phyloP scores from a whole-genome alignment of 2,888 invertebrate genomes.

The Amphimallon solstitiale region DNA sequence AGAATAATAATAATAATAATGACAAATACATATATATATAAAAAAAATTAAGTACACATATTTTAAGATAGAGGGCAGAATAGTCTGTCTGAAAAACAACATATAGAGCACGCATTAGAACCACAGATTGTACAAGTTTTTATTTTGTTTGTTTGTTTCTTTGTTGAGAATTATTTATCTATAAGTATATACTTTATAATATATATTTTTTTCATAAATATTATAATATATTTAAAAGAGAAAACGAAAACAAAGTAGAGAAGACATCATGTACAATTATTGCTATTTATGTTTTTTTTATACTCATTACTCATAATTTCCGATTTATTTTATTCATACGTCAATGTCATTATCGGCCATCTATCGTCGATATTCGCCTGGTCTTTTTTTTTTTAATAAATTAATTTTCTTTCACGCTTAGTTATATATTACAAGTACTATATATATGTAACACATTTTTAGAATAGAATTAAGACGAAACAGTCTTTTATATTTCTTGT shows the following conservation, averaged over 20 bases:
- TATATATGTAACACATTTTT: conserved; percentile 24
- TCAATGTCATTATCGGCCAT: not conserved
- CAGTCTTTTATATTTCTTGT: conserved; percentile 34
- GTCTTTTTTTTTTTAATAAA: not conserved
- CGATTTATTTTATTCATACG: too few species aligned
- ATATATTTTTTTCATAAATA: conserved; percentile 22
- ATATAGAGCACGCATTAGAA: not conserved
- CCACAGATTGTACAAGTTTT: conserved; percentile 21
- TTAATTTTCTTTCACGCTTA: not conserved
- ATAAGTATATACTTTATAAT: conserved; percentile 14
- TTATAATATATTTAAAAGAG: conserved; percentile 3
- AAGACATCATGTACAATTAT: conserved; percentile 56
- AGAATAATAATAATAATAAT: not conserved
- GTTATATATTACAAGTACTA: conserved; percentile 5
- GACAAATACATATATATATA: not conserved
- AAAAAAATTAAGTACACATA: conserved; percentile 54
- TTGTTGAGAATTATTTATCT: conserved; percentile 21
- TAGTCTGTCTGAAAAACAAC: not conserved
- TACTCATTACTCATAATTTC: not conserved
- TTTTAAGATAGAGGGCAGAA: too few species aligned
- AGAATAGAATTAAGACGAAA: conserved; percentile 32
- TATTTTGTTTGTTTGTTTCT: conserved; percentile 15
- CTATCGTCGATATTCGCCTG: not conserved
- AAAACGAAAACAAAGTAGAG: conserved; percentile 23
- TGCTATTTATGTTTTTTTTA: conserved; percentile 53